Base-by-base conservation (phyloP, 2,113 vertebrate species). In the Pimephales promelas region DNA sequence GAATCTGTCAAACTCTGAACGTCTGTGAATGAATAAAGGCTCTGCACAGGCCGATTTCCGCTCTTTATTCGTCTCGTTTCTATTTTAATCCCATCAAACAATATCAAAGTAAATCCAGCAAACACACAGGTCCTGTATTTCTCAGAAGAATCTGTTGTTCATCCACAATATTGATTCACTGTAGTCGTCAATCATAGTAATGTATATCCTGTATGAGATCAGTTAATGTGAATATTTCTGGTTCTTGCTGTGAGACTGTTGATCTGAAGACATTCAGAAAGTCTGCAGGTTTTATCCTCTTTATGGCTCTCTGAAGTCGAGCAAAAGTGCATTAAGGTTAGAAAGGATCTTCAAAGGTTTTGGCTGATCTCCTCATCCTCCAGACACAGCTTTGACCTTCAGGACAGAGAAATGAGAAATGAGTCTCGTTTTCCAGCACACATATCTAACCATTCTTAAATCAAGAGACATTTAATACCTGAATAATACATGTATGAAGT, bases 241-340 rank as follows among this genome's bases (percentile, higher is more conserved):
- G 45, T 47, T 47, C 45, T 47, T 4, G 13, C 13, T 47, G 47
- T 49, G 47, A 16, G 14, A 45, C 47, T 16, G 13, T 16, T 49
- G 47, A 54, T 54, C 49, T 54, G 49, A 52, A 2, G 68, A 24
- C 5, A 24, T 71, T 40, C 40, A 68, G 36, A 5, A n/a, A 22
- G 10, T 7, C 34, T 43, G 18, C 64, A 5, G 90, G 86, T 54
- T 71, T 56, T 20, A 28, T 52, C 86, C 91, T 90, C 85, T 92
- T 89, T 85, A 85, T 84, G 79, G 84, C 78, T 83, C 88, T 94
- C 92, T 94, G 91, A 93, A 91, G 91, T 92, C 10, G n/a, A 94
- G 92, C 93, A 94, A 94, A 92, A 92, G 87, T 47, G 89, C 81
- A 87, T 92, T 89, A 92, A 94, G 93, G 90, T 93, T 92, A 85